phyloP scores from a whole-genome alignment of 2,797 vertebrate genomes.

The Ptychobarbus kaznakovi region DNA sequence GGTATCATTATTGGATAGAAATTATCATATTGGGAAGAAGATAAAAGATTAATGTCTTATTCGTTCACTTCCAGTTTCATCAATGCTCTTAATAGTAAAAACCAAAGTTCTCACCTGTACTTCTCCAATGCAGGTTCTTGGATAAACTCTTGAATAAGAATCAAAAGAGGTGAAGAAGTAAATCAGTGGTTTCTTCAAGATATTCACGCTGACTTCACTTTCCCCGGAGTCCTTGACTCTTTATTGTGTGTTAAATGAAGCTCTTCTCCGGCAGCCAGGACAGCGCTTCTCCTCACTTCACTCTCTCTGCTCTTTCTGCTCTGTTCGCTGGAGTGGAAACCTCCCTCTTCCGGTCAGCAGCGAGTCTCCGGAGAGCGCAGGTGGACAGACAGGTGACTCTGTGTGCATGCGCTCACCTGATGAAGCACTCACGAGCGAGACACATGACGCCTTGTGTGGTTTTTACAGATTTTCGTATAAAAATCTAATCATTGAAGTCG shows the following conservation, averaged over 20 bases:
- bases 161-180: constrained; percentile 26
- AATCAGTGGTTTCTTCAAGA: constrained; percentile 35
- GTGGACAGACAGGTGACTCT: constrained; percentile 27
- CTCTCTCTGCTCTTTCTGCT: constrained; percentile 35
- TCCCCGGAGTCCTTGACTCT: constrained; percentile 31
- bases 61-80: not conserved
- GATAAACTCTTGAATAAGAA: constrained; percentile 25
- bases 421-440: not conserved
- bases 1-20: not conserved
- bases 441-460: not conserved
- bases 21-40: not conserved
- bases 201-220: constrained; percentile 47
- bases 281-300: constrained; percentile 26
- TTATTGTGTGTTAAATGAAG: constrained; percentile 40
- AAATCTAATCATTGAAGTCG: not conserved
- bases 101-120: constrained; percentile 34
- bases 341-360: constrained; percentile 58
- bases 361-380: constrained; percentile 26
- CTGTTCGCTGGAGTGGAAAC: constrained; percentile 35
- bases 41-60: not conserved
- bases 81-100: not conserved
- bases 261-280: constrained; percentile 33
- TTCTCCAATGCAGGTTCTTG: constrained; percentile 30
- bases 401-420: not conserved
- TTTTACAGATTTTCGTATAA: not conserved